Percentiles rank a stretch among this genome's conserved stretches.
Evolutionary conservation across 2,797 vertebrate genomes (phyloP).

Genomic region (Halcyon leucocephala): DNA sequence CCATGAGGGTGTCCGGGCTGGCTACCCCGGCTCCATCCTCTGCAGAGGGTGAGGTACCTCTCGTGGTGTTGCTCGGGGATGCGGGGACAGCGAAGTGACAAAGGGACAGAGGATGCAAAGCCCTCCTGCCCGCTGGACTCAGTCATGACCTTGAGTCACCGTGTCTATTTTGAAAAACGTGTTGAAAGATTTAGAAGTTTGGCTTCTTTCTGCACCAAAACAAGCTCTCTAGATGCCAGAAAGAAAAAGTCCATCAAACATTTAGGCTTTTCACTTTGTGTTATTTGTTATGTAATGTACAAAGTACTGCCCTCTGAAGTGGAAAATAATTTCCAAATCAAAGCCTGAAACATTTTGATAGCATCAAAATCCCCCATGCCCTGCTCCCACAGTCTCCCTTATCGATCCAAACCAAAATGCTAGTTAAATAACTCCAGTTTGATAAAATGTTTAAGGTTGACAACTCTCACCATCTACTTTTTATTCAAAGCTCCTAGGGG

Average conservation of each 20-base stretch:
- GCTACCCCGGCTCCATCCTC: rapidly evolving
- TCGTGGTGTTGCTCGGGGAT: rapidly evolving
- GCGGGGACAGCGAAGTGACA: rapidly evolving
- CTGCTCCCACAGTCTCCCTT: not conserved
- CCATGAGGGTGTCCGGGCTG: rapidly evolving
- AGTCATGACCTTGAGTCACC: rapidly evolving
- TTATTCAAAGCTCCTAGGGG: not conserved
- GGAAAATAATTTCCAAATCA: not conserved
- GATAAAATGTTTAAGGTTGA: not conserved
- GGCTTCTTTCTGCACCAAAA: not conserved
- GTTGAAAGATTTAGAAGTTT: too few relatives aligned
- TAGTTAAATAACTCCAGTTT: not conserved
- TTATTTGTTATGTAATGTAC: not conserved
- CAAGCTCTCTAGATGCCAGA: not conserved
- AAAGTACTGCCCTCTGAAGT: not conserved
- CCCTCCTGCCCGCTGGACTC: not conserved
- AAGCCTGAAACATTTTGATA: not conserved
- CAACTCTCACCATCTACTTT: not conserved
- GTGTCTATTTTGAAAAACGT: rapidly evolving
- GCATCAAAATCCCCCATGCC: rapidly evolving
- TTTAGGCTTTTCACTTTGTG: not conserved
- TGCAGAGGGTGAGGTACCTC: rapidly evolving
- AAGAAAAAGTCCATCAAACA: not conserved
- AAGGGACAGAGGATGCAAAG: not conserved
- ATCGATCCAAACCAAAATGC: not conserved